Evolutionary conservation across 2,797 vertebrate species (phyloP).

Genomic region (Periparus ater): DNA sequence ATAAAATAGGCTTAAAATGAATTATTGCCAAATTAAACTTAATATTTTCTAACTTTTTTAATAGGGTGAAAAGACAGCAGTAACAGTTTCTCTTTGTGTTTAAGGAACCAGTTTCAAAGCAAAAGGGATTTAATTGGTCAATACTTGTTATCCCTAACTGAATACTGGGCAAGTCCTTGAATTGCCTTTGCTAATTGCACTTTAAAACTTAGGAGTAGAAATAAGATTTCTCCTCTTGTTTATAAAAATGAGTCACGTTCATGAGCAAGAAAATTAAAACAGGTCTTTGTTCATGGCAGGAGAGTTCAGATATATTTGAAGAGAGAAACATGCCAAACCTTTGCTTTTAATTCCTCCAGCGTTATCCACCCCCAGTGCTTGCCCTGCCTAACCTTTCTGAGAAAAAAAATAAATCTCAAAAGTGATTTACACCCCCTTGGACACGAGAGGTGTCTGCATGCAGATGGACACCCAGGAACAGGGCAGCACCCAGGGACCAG

Average conservation of each 20-base stretch:
- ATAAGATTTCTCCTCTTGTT: not conserved
- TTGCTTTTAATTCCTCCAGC: not conserved
- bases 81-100: not conserved
- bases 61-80: not conserved
- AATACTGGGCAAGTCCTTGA: not conserved
- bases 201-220: not conserved
- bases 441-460: not conserved
- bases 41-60: not conserved
- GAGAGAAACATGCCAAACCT: not conserved
- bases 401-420: not conserved
- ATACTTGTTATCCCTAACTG: not conserved
- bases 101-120: not conserved
- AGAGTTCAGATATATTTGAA: not conserved
- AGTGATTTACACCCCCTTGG: not conserved
- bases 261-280: not conserved
- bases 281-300: not conserved
- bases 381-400: not conserved
- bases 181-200: not conserved
- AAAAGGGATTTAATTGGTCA: not conserved
- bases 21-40: not conserved
- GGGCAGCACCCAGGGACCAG: not conserved
- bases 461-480: accelerated
- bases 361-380: accelerated
- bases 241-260: not conserved
- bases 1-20: not conserved